Evolutionary conservation across 2,797 vertebrate genomes (phyloP), one percentile per base, ranked within the genome.

Genomic region (Muraenolepis orangiensis): DNA sequence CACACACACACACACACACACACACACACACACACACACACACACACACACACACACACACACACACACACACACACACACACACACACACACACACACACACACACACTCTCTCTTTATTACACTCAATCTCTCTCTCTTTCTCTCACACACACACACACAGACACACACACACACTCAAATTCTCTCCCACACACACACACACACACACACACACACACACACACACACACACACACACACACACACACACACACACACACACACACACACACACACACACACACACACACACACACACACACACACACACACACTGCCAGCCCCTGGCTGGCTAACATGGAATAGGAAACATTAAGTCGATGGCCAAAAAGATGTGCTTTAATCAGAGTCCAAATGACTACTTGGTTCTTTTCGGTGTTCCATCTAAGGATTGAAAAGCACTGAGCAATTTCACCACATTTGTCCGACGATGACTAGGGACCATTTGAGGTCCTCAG

Each of bases 231-330:
- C 40, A 61, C 69, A 70, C 26, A 31, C 57, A 32, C 36, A 71
- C 68, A 64, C 69, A 64, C 31, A 42, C 36, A 42, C 69, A 70
- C 69, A 70, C 69, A 70, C 69, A 70, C 42, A 20, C 73, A 7
- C 46, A 18, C 68, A 70, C 4, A 3, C 13, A 8, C 29, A 42
- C 64, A 80, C 23, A n/a, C 0, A 31, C 78, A 4, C 74, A 5
- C 32, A 68, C 73, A 40, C 31, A 74, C 72, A 74, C 40, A 42
- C 40, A 42, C 40, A 42, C 40, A 42, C 40, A 42, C 40, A 42
- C 40, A 42, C 40, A 46, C 40, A 51, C 46, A 51, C 20, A 51
- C 18, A 51, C 20, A n/a, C 46, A 51, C 32, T 42, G 38, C 38
- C 38, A 40, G 40, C 40, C 40, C 40, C n/a, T n/a, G n/a, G n/a